These are phyloP conservation scores for Pseudonaja textilis DNA, from an alignment of 2,113 vertebrate species.

Conservation along the genomic window DNA sequence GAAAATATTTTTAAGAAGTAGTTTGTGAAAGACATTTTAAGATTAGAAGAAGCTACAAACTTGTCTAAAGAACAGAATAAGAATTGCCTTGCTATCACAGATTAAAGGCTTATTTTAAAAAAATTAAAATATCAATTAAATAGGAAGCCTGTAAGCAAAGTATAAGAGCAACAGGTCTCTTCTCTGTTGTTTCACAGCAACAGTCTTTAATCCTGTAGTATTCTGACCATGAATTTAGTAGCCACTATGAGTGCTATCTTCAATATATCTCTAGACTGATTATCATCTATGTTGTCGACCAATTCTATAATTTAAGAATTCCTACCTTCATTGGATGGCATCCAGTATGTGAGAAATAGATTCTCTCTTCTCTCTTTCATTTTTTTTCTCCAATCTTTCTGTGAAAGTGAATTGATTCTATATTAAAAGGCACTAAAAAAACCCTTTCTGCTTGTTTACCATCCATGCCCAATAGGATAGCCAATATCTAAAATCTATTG, in stretches of 20 bases:
- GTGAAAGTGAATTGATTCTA: background rate
- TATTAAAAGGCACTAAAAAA: background rate
- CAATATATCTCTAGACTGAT: background rate
- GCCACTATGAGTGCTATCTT: background rate
- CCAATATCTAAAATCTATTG: background rate
- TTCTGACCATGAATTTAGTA: background rate
- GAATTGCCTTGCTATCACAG: background rate
- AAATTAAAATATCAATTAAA: background rate
- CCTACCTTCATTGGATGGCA: background rate
- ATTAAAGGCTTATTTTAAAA: background rate
- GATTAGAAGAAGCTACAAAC: background rate
- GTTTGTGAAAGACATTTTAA: background rate
- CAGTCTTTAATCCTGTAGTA: background rate
- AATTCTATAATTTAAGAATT: background rate
- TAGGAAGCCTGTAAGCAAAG: background rate
- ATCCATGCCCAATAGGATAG: background rate
- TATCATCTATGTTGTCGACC: background rate
- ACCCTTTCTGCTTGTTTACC: background rate
- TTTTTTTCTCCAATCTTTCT: background rate
- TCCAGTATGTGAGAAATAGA: background rate
- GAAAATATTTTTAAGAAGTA: background rate
- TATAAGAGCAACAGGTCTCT: background rate
- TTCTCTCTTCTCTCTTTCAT: background rate
- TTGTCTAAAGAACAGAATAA: background rate
- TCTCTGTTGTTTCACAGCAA: background rate